These are phyloP conservation scores for Rissa tridactyla DNA, from an alignment of 2,113 vertebrate species.

Conservation along the genomic window DNA sequence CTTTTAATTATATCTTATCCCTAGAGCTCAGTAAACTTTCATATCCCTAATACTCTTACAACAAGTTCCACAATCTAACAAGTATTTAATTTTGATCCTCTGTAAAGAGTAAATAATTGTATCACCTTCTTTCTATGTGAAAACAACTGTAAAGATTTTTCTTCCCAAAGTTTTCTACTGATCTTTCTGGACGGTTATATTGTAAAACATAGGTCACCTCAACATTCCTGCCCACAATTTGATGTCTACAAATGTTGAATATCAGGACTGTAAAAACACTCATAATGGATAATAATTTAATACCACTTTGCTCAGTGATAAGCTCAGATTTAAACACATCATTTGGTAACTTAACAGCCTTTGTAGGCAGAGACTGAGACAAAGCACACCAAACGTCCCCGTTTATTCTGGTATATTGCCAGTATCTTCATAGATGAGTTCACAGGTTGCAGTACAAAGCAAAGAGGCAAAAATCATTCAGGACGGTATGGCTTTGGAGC, in stretches of 20 bases:
- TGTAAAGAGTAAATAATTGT: not conserved
- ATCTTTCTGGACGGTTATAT: not conserved
- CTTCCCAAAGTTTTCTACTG: not conserved
- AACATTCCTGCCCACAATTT: not conserved
- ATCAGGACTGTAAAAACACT: constrained; percentile 26
- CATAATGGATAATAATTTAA: constrained; percentile 20
- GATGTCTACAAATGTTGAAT: constrained; percentile 16
- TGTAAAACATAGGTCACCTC: not conserved
- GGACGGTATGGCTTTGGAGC: not conserved
- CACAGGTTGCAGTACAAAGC: not conserved
- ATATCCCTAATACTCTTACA: not conserved
- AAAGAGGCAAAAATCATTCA: not conserved
- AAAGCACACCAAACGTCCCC: not conserved
- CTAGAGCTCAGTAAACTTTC: constrained; percentile 2
- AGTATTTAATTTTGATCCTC: not conserved
- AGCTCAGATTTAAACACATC: constrained; percentile 8
- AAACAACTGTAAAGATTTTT: constrained; percentile 28
- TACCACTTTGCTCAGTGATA: constrained; percentile 13
- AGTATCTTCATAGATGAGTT: not conserved
- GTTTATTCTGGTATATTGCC: not conserved
- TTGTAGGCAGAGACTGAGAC: constrained; percentile 8
- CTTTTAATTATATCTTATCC: constrained; percentile 31
- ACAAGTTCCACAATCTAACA: not conserved
- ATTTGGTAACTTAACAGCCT: constrained; percentile 52
- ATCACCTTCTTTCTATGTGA: not conserved